Evolutionary conservation across 1,140 invertebrate species (phyloP), one percentile per base, ranked within the genome.

Genomic region (Euwallacea similis): DNA sequence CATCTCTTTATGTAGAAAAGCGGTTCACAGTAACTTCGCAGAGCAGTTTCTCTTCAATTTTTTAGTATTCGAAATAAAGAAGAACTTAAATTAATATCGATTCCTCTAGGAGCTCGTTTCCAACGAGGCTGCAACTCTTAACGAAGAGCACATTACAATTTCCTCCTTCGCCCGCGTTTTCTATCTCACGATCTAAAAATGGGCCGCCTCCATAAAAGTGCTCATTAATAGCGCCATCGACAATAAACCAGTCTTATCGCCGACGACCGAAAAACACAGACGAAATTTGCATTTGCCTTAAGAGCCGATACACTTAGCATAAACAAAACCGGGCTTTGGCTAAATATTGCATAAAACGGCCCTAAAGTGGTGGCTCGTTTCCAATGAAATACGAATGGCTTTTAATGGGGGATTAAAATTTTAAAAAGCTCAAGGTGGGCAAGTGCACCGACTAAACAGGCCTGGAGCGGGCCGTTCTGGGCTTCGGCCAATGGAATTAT

Each of bases 371-470:
- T 21, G 47, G 11, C 50, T 54, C 64, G 33, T 66, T 66, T 56
- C 64, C 64, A 58, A 66, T 66, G 53, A 66, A 66, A 66, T 66
- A 66, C 64, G 53, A 66, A 56, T 66, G 42, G 64, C 53, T 56
- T 43, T 66, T 66, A 66, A 66, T 66, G 64, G 64, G 33, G 56
- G 43, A 58, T 66, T 44, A 66, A 66, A 66, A 66, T 66, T 66
- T 66, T 56, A 66, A 66, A 66, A 66, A 58, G 53, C 64, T 15
- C 47, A 33, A 64, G 21, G 47, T 64, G 62, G 42, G 60, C 21
- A 62, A 62, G 46, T 62, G 16, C 42, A 62, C n/a, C 42, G 13
- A 41, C 41, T 16, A n/a, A 7, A 16, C 11, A 16, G 16, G 46
- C 46, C 60, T 62, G 46, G 46, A 62, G 21, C 10, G 42, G 11